Conservation (phyloP, 1,140 invertebrate species). For the Drosophila biarmipes region DNA sequence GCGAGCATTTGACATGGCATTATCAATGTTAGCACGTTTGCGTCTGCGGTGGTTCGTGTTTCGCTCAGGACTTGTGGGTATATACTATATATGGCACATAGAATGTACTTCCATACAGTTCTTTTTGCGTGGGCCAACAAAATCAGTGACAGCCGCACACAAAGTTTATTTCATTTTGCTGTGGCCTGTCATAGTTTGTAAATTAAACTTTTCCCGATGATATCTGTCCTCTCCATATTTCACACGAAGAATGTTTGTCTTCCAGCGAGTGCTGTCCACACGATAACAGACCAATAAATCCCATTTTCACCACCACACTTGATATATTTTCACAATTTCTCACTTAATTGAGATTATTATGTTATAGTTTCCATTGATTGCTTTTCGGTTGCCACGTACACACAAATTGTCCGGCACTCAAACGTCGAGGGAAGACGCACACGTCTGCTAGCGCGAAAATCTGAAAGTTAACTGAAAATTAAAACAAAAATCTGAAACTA, state of each 20-base stretch:
- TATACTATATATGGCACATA: not conserved
- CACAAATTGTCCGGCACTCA: conserved; percentile 21
- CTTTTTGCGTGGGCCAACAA: conserved; percentile 16
- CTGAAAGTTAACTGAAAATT: conserved; percentile 84
- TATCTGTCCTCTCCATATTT: conserved; percentile 20
- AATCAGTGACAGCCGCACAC: conserved; percentile 47
- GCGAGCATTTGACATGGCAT: conserved; percentile 37
- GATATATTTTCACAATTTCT: conserved; percentile 6
- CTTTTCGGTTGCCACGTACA: conserved; percentile 62
- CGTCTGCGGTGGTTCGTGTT: conserved; percentile 26
- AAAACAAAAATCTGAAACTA: conserved; percentile 77
- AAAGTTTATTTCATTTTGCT: conserved; percentile 40
- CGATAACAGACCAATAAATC: conserved; percentile 33
- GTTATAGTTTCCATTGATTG: conserved; percentile 1
- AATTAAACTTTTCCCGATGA: conserved; percentile 42
- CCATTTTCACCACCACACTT: conserved; percentile 10
- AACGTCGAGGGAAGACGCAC: conserved; percentile 30
- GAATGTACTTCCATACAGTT: conserved; percentile 8
- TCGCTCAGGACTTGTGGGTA: conserved; percentile 20
- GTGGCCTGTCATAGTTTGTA: conserved; percentile 28
- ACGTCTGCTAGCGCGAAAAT: conserved; percentile 84
- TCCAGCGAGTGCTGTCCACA: conserved; percentile 13
- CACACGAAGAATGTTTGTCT: not conserved
- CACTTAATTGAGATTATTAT: conserved; percentile 19
- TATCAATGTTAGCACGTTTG: conserved; percentile 68